Percentiles rank a stretch among this genome's conserved stretches.
phyloP scores from a whole-genome alignment of 1,140 invertebrate genomes.

The Odontomachus brunneus region DNA sequence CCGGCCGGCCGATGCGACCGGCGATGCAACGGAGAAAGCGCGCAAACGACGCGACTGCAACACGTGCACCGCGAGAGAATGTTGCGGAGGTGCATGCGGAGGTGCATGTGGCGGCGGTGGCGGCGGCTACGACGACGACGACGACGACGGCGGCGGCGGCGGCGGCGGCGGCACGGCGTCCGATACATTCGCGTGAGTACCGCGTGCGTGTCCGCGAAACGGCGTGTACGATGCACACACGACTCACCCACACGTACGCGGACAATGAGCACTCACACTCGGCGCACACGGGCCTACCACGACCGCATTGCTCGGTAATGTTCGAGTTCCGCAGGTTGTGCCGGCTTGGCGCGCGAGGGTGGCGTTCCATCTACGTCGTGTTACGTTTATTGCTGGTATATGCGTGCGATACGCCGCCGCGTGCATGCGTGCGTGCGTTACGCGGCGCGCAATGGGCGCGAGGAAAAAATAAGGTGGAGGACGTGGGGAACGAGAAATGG shows the following conservation, averaged over 20 bases:
- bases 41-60: constrained; percentile 52
- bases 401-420: constrained; percentile 35
- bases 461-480: constrained; percentile 5
- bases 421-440: constrained; percentile 23
- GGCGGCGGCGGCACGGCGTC: constrained; percentile 1
- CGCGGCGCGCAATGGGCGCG: neutral
- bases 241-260: neutral
- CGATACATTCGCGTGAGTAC: constrained; percentile 12
- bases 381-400: constrained; percentile 74
- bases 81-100: constrained; percentile 40
- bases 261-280: constrained; percentile 10
- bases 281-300: constrained; percentile 38
- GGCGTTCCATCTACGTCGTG: constrained; percentile 73
- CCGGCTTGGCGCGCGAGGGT: constrained; percentile 67
- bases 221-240: neutral
- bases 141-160: neutral
- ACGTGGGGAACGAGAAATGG: neutral
- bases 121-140: neutral
- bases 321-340: constrained; percentile 70
- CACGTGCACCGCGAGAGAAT: constrained; percentile 62
- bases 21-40: constrained; percentile 24
- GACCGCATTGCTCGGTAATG: constrained; percentile 59
- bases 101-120: constrained; percentile 21
- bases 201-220: constrained; percentile 9
- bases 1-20: neutral